A percentile compares a stretch with the other conserved stretches of the same genome.
phyloP scores from a whole-genome alignment of 1,140 invertebrate genomes.

The Nasonia vitripennis region DNA sequence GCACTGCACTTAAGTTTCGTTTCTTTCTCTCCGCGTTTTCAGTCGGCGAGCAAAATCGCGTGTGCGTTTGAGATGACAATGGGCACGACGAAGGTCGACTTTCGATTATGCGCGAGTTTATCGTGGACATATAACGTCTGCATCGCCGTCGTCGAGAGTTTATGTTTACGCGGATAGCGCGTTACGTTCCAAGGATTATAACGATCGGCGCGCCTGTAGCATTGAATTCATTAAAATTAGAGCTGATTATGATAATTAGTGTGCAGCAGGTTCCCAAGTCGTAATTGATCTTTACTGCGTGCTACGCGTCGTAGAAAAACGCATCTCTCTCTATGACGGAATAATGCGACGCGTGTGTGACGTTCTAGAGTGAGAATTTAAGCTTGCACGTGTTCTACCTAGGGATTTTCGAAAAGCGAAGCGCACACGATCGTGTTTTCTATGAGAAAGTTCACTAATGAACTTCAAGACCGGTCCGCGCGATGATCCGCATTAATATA shows the following conservation, averaged over 20 bases:
- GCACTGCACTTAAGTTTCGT: slow-evolving; percentile 21
- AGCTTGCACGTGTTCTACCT: too few species aligned
- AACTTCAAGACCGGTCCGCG: neutral
- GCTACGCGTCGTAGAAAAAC: too few species aligned
- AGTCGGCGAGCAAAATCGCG: neutral
- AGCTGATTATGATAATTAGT: slow-evolving; percentile 10
- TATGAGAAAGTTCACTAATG: slow-evolving; percentile 30
- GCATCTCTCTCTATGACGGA: too few species aligned
- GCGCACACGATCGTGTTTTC: neutral
- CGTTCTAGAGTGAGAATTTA: too few species aligned
- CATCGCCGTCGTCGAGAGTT: neutral
- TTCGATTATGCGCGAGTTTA: neutral
- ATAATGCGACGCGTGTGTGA: too few species aligned
- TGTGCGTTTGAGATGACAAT: neutral
- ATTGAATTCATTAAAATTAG: neutral
- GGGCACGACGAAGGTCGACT: neutral
- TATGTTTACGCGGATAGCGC: neutral
- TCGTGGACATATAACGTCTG: neutral
- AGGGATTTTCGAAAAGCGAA: too few species aligned
- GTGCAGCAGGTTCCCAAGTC: too few species aligned
- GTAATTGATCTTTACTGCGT: too few species aligned
- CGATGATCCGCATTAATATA: slow-evolving; percentile 28
- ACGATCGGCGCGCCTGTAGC: too few species aligned
- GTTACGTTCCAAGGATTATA: too few species aligned
- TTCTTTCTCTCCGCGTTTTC: neutral